phyloP scores from a whole-genome alignment of 2,888 invertebrate genomes.

The Lasioglossum morio region DNA sequence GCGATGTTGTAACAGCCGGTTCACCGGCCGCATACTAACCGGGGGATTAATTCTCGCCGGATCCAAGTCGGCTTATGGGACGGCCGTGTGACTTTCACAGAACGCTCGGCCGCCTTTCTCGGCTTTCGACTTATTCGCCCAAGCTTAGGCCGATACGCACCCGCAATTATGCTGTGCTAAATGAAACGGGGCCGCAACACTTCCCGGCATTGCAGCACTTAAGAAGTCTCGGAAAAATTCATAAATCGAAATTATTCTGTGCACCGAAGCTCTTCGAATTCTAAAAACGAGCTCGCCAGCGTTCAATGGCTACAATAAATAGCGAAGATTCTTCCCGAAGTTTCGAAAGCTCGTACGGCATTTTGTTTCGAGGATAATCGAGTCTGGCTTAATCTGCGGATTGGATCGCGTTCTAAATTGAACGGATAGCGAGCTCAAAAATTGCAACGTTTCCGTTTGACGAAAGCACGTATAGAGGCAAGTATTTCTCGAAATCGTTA shows the following conservation, averaged over 20 bases:
- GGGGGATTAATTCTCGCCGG: conserved; percentile 71
- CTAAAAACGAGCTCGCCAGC: background rate
- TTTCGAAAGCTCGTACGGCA: background rate
- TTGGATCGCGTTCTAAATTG: background rate
- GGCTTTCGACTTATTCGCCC: conserved; percentile 24
- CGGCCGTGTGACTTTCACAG: conserved; percentile 46
- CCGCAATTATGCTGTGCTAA: conserved; percentile 22
- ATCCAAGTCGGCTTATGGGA: conserved; percentile 51
- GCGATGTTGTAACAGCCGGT: conserved; percentile 68
- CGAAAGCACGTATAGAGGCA: background rate
- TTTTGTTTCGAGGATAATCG: background rate
- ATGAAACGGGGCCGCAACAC: conserved; percentile 2
- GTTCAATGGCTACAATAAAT: background rate
- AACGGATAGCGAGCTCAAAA: background rate
- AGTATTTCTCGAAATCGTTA: background rate
- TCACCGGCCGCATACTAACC: conserved; percentile 74
- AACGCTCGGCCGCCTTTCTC: conserved; percentile 11
- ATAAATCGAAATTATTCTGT: too few relatives aligned
- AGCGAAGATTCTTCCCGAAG: background rate
- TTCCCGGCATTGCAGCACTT: background rate
- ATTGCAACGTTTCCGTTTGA: background rate
- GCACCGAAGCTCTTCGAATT: background rate
- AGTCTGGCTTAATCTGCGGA: background rate
- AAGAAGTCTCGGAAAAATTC: background rate
- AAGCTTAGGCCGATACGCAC: conserved; percentile 21